Evolutionary conservation across 2,113 vertebrate genomes (phyloP).

Genomic region (Actenoides hombroni): DNA sequence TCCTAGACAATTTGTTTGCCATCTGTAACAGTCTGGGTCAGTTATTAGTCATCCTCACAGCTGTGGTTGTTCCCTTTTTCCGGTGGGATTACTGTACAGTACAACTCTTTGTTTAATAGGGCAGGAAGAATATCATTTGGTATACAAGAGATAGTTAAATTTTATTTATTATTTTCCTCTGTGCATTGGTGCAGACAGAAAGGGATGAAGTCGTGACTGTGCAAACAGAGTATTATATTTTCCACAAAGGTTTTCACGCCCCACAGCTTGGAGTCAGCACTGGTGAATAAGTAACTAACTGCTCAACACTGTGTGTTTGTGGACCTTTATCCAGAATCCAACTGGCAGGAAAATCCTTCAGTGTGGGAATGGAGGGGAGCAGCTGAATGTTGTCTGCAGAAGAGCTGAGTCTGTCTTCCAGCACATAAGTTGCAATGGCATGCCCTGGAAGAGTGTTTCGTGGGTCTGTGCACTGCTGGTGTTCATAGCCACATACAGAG

Average conservation of each 20-base stretch:
- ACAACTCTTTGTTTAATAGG: constrained; percentile 45
- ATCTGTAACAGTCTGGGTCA: constrained; percentile 36
- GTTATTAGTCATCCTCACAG: constrained; percentile 63
- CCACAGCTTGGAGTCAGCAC: not conserved
- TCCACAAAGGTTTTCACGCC: not conserved
- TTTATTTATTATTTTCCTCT: constrained; percentile 37
- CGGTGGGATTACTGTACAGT: constrained; percentile 44
- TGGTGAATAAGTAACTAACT: constrained; percentile 16
- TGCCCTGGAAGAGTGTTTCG: accelerated
- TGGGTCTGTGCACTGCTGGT: not conserved
- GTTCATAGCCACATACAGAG: not conserved
- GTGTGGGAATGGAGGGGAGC: not conserved
- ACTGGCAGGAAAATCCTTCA: not conserved
- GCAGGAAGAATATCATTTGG: constrained; percentile 17
- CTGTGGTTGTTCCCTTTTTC: constrained; percentile 51
- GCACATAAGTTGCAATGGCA: not conserved
- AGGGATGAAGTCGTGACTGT: not conserved
- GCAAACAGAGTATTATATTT: not conserved
- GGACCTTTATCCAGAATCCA: not conserved
- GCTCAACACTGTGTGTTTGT: not conserved
- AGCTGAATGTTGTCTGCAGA: not conserved
- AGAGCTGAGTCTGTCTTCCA: not conserved
- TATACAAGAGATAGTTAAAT: constrained; percentile 37
- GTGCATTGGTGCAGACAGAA: not conserved
- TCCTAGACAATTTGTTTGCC: constrained; percentile 49